Base-by-base conservation (phyloP, 2,888 invertebrate species). In the Homarus gammarus region DNA sequence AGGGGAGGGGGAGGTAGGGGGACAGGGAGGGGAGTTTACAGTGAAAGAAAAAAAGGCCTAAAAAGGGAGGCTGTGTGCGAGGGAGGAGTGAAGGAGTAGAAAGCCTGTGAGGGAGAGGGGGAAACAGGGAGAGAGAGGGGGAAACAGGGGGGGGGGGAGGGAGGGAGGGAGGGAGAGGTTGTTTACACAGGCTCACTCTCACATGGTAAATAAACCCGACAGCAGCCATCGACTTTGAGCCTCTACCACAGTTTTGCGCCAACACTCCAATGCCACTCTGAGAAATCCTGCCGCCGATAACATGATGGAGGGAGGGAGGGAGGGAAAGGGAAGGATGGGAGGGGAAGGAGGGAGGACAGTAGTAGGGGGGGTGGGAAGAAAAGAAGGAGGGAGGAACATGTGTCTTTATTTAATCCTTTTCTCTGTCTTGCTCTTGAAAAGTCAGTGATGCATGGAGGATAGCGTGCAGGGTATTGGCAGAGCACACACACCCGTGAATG, bases 341-440 rank as follows among this genome's bases (percentile, higher is more conserved):
- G n/a, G 36, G n/a, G 0, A 75, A 33, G 33, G n/a, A 51, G 22
- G 27, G 56, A 78, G 51, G 18, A 22, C 38, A n/a, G 78, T 1
- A 3, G 31, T 22, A 22, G 40, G 22, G 31, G 27, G 2, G 31
- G n/a, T n/a, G n/a, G 49, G 72, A 49, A 3, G 49, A 31, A 49
- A 33, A 44, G 83, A 33, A 44, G 49, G 72, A 33, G 31, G 61
- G 68, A 38, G 40, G 72, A 49, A 85, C 85, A 85, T 77, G 61
- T 77, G 85, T 85, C 77, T 85, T 40, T 84, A 75, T 77, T 85
- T 77, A 85, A 85, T 85, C 64, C 85, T 64, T 85, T 77, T 85
- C 77, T 64, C 44, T 77, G 61, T 68, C 77, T 64, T 75, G 44
- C 73, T 84, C 77, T 85, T 77, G 44, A 85, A 85, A 85, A 85